Base-by-base conservation (phyloP, 2,113 vertebrate species). In the Dendrocopos noguchii region DNA sequence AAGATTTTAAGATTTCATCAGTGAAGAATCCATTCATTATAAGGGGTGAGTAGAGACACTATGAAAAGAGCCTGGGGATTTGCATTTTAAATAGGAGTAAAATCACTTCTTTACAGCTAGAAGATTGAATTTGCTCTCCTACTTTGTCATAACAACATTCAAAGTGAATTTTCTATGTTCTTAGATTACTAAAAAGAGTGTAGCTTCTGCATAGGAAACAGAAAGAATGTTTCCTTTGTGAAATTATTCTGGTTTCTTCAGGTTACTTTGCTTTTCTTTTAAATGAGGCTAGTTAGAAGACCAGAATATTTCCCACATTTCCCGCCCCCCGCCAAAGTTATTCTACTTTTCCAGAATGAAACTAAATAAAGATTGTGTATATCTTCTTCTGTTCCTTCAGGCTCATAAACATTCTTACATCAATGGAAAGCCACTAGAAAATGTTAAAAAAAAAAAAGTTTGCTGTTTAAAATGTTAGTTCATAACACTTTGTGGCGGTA, bases 111-210 rank as follows among this genome's bases (percentile, higher is more conserved):
- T 93, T 87, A 89, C 73, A 75, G 61, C 39, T 75, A 57, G 93
- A 91, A 84, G 77, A 94, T 94, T 90, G 86, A 95, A 91, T 94
- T 91, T 94, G 27, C 47, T 90, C 90, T 95, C 47, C 57, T 65
- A 56, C 72, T 95, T 93, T 91, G 77, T 25, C 61, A 81, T 93
- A 94, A 90, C 95, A 91, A 75, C 63, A 87, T 86, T 93, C 85
- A 93, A 94, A 94, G 83, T 94, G 90, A 95, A 86, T 94, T 88
- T 95, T 80, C 73, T 90, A n/a, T 94, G 44, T 95, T 91, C 92
- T 91, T 91, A 86, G 90, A 84, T 95, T 95, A 95, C 53, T 80
- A 80, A 83, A 93, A 86, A 42, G 34, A 61, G 44, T 3, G 3
- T 80, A 88, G 53, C 44, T 90, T 91, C 80, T 93, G 65, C 92